These are phyloP conservation scores for Eilema caniola DNA, from an alignment of 2,888 invertebrate genomes.

Conservation along the genomic window DNA sequence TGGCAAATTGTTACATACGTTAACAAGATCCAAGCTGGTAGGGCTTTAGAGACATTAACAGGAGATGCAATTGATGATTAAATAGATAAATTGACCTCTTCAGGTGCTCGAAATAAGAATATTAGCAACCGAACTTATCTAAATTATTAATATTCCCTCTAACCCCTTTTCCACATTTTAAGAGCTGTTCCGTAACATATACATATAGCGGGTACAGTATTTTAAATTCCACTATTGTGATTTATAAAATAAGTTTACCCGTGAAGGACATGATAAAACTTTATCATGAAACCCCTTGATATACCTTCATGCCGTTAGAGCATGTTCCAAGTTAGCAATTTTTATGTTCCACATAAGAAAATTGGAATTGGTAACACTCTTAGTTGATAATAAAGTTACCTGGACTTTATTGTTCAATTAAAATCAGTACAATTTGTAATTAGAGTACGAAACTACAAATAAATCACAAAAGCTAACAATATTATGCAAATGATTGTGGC, in stretches of 20 bases:
- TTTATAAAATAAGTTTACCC: not conserved
- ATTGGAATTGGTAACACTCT: not conserved
- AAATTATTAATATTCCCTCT: too few relatives aligned
- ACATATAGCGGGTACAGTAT: too few relatives aligned
- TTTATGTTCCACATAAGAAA: not conserved
- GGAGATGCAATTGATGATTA: not conserved
- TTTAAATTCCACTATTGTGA: not conserved
- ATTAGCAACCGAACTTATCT: too few relatives aligned
- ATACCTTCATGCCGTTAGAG: too few relatives aligned
- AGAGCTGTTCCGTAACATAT: not conserved
- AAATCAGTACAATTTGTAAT: not conserved
- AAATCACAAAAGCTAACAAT: conserved; percentile 2
- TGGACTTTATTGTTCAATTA: not conserved
- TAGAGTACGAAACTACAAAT: not conserved
- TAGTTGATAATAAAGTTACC: not conserved
- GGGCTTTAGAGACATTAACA: not conserved
- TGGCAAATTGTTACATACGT: not conserved
- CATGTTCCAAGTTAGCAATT: not conserved
- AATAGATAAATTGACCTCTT: not conserved
- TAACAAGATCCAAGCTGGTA: not conserved
- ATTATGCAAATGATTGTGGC: conserved; percentile 14
- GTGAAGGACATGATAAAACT: not conserved
- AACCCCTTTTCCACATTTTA: too few relatives aligned
- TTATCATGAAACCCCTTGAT: not conserved
- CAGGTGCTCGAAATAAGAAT: not conserved